Conservation (phyloP, 2,113 vertebrate genomes). For the Daphoenositta chrysoptera region DNA sequence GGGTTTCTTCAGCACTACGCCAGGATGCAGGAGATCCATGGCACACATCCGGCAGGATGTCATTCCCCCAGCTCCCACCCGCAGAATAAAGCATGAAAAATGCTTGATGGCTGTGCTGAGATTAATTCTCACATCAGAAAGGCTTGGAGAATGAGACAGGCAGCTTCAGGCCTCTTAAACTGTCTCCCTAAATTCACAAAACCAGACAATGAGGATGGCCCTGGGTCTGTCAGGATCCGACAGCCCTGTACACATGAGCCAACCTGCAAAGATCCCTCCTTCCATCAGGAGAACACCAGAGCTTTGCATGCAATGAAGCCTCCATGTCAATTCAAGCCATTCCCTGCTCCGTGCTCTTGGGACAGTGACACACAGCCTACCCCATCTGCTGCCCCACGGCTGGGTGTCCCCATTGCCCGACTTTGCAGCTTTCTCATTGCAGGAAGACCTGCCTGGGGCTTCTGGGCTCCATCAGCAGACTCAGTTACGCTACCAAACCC, state of each 20-base stretch:
- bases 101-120: not conserved
- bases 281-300: not conserved
- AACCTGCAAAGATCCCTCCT: not conserved
- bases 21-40: not conserved
- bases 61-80: not conserved
- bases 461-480: not conserved
- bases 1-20: fast-evolving
- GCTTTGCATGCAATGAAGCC: not conserved
- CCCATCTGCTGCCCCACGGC: not conserved
- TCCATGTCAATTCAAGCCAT: fast-evolving
- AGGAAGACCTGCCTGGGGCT: not conserved
- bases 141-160: not conserved
- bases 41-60: not conserved
- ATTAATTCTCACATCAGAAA: not conserved
- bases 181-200: not conserved
- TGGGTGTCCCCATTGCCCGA: fast-evolving
- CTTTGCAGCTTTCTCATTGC: not conserved
- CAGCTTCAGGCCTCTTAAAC: not conserved
- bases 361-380: not conserved
- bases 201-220: not conserved
- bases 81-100: not conserved
- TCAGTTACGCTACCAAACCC: fast-evolving
- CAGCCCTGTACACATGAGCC: fast-evolving
- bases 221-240: fast-evolving
- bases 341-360: not conserved